Conservation (phyloP, 2,888 invertebrate genomes). For the Chymomyza procnemis region DNA sequence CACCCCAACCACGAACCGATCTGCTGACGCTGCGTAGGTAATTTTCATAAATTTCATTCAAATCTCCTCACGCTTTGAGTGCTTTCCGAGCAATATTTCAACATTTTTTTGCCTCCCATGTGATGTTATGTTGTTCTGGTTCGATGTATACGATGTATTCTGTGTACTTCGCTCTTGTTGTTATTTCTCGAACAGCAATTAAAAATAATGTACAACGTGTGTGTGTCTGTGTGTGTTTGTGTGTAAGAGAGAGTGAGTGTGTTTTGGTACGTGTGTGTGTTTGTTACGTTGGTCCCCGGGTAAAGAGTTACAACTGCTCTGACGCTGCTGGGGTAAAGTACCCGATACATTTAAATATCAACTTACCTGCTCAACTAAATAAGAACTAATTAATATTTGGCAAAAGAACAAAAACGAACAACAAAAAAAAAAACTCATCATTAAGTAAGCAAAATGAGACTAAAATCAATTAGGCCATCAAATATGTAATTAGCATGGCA, state of each 20-base stretch:
- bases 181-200: conserved; percentile 4
- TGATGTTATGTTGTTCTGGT: neutral
- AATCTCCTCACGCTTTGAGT: conserved; percentile 28
- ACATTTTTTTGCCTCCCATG: neutral
- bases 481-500: conserved; percentile 24
- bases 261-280: neutral
- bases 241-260: neutral
- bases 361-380: neutral
- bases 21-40: conserved; percentile 65
- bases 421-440: conserved; percentile 4
- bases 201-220: conserved; percentile 2
- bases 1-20: conserved; percentile 49
- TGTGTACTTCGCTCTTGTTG: neutral
- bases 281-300: neutral
- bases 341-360: neutral
- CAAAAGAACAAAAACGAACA: conserved; percentile 10
- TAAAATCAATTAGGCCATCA: conserved; percentile 25
- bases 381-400: conserved; percentile 12
- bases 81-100: conserved; percentile 7
- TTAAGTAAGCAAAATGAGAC: conserved; percentile 7
- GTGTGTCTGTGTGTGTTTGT: neutral
- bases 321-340: neutral
- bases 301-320: neutral
- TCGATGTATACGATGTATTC: neutral
- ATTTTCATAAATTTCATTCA: conserved; percentile 59